Evolutionary conservation across 2,888 invertebrate genomes (phyloP).

Genomic region (Steinernema hermaphroditum): DNA sequence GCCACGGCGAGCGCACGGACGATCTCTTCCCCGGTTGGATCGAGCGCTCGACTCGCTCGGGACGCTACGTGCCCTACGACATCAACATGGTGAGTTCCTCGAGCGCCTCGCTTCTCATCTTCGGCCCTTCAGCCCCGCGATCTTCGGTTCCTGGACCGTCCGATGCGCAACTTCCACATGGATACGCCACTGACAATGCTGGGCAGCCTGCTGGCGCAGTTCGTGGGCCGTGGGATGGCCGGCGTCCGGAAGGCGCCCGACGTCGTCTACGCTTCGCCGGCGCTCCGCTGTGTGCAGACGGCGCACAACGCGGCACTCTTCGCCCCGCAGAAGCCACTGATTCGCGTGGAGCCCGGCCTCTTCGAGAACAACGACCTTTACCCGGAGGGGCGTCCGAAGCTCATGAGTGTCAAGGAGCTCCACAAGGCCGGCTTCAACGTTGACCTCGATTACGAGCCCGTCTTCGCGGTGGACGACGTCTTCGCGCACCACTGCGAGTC

Average conservation of each 20-base stretch:
- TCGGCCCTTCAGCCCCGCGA: background rate
- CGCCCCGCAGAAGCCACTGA: conserved; percentile 4
- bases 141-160: conserved; percentile 31
- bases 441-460: conserved; percentile 34
- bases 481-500: conserved; percentile 33
- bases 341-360: conserved; percentile 53
- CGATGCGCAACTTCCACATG: conserved; percentile 42
- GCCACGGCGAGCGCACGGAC: conserved; percentile 34
- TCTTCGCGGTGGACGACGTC: conserved; percentile 11
- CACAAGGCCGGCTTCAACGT: conserved; percentile 33
- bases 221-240: conserved; percentile 48
- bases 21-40: conserved; percentile 33
- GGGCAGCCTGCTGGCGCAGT: conserved; percentile 50
- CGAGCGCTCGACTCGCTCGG: background rate
- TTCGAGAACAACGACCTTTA: conserved; percentile 52
- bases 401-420: conserved; percentile 27
- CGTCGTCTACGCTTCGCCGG: conserved; percentile 56
- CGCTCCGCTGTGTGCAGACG: conserved; percentile 58
- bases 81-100: conserved; percentile 33
- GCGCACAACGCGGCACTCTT: conserved; percentile 36
- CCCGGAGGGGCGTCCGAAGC: conserved; percentile 37
- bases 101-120: background rate
- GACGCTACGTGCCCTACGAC: conserved; percentile 29
- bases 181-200: conserved; percentile 53
- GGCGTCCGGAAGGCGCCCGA: conserved; percentile 46